Evolutionary conservation across 1,140 invertebrate genomes (phyloP), one percentile per base, ranked within the genome.

Genomic region (Drosophila novamexicana): DNA sequence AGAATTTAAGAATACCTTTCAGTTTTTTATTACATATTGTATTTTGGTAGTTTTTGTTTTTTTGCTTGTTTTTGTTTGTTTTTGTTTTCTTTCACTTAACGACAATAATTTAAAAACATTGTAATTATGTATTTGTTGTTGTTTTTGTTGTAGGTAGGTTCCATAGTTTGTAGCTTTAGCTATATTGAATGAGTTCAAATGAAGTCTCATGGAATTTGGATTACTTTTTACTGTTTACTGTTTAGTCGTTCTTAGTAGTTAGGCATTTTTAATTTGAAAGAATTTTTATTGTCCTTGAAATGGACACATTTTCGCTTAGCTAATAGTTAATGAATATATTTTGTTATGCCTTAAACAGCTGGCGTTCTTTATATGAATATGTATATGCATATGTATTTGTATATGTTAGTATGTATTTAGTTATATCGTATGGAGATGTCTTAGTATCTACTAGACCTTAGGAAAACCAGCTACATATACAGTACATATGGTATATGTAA

Each of bases 1-100:
- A 89, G 85, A 90, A 89, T 89, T 89, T 89, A 89, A 84, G 84
- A 89, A 90, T 89, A 89, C 84, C 64, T 64, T 90, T 89, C 77
- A 67, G 77, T 77, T 80, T 86, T 86, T 84, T 89, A 81, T 88
- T 89, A 84, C 82, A 79, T 72, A 79, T 83, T 88, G 59, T 72
- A 74, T 57, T 63, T 42, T 57, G 50, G 61, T 71, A 64, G 7
- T 32, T 67, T 44, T 22, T 54, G 65, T 61, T 16, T 63, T 18
- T 18, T 18, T 18, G 18, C 1, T 18, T 42, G 66, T 56, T 40
- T 50, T 22, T 40, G 37, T 12, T 18, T 42, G 66, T 56, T 40
- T 50, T 22, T 40, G 37, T 12, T 10, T 49, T 81, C 39, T 4
- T 49, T 81, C 52, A 67, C 70, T 75, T 89, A 81, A 81, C 71